Evolutionary conservation across 35 echinoderm and acorn worm genomes (phyloP).

Genomic region (Ophiothrix spiculata): DNA sequence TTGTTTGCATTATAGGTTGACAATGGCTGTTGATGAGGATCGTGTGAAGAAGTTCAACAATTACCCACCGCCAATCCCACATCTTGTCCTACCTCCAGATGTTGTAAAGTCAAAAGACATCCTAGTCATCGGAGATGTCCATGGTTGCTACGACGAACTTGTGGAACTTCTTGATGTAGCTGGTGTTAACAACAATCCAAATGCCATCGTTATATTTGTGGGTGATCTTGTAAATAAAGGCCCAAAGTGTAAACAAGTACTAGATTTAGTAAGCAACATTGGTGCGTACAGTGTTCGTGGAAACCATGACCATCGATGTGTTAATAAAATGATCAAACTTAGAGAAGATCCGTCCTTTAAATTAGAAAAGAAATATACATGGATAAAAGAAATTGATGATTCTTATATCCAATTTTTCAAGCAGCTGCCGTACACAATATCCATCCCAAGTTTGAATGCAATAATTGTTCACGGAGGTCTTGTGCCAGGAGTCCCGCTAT

Average conservation of each 20-base stretch:
- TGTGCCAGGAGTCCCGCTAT: conserved; percentile 38
- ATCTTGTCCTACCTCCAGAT: conserved; percentile 27
- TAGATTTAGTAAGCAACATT: conserved; percentile 31
- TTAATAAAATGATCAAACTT: conserved; percentile 27
- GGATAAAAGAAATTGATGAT: conserved; percentile 23
- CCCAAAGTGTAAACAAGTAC: conserved; percentile 54
- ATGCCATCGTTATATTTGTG: conserved; percentile 44
- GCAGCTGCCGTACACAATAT: conserved; percentile 62
- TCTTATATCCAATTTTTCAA: conserved; percentile 24
- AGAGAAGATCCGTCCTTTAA: conserved; percentile 13
- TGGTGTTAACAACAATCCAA: conserved; percentile 16
- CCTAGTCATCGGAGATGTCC: conserved; percentile 64
- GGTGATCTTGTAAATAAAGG: conserved; percentile 77
- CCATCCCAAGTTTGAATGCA: conserved; percentile 49
- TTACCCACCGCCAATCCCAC: conserved; percentile 18
- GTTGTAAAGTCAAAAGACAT: conserved; percentile 25
- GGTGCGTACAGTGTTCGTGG: conserved; percentile 42
- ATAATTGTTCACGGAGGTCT: conserved; percentile 62
- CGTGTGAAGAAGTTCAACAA: conserved; percentile 4
- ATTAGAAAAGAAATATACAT: conserved; percentile 17
- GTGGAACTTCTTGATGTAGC: conserved; percentile 39
- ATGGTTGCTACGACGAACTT: conserved; percentile 71
- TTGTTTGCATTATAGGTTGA: not conserved
- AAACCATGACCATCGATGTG: conserved; percentile 49
- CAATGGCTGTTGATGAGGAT: not conserved